A percentile compares a stretch with the other conserved stretches of the same genome.
Evolutionary conservation across 2,797 vertebrate genomes (phyloP).

Genomic region (Gadopsis marmoratus): DNA sequence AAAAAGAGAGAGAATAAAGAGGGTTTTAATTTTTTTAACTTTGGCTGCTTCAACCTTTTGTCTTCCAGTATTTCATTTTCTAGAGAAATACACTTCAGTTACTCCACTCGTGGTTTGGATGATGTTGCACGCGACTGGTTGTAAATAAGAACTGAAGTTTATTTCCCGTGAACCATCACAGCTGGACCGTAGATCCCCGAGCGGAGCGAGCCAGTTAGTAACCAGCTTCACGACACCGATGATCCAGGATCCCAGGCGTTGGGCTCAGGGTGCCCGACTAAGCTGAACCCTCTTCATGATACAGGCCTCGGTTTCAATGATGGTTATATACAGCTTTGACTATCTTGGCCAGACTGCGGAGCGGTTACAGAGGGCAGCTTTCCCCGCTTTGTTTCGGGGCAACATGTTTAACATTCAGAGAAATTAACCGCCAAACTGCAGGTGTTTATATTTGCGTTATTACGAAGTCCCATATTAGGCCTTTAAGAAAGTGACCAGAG

Average conservation of each 20-base stretch:
- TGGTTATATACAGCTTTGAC: conserved; percentile 2
- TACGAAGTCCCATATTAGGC: conserved; percentile 25
- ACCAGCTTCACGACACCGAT: background rate
- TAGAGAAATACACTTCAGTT: too few relatives aligned
- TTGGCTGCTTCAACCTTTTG: too few relatives aligned
- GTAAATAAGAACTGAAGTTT: background rate
- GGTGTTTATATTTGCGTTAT: conserved; percentile 64
- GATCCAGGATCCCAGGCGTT: background rate
- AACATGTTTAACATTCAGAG: conserved; percentile 16
- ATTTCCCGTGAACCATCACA: background rate
- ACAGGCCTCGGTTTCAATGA: background rate
- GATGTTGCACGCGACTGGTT: background rate
- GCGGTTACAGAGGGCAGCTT: conserved; percentile 10
- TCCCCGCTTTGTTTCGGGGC: conserved; percentile 43
- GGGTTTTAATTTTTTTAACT: too few relatives aligned
- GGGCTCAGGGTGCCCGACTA: background rate
- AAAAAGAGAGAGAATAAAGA: too few relatives aligned
- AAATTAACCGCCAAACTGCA: conserved; percentile 26
- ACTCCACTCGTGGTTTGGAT: too few relatives aligned
- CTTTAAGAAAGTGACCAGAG: conserved; percentile 61
- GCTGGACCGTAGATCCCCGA: background rate
- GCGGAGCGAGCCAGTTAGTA: background rate
- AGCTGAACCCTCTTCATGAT: background rate
- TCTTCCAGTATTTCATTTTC: too few relatives aligned
- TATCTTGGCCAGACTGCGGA: background rate